Evolutionary conservation across 2,888 invertebrate species (phyloP), one percentile per base, ranked within the genome.

Genomic region (Neoascia interrupta): DNA sequence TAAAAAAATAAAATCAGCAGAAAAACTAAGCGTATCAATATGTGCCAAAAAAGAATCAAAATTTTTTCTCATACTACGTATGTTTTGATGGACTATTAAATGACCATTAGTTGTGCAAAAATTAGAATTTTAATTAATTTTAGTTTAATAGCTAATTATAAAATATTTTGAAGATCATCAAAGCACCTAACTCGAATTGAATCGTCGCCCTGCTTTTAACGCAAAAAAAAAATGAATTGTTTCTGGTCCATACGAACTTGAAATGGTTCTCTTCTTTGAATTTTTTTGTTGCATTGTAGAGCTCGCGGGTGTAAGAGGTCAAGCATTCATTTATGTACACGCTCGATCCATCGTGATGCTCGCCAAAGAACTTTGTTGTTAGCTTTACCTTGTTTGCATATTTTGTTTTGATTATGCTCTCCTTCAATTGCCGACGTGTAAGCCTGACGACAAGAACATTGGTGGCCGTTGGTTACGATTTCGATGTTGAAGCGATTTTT

Each of bases 61-160:
- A 19, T 53, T 64, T 53, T 23, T 18, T 41, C 56, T 49, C 56
- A 68, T 49, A 15, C 68, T 58, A 19, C 64, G 54, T 16, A 66
- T 37, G 18, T 66, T 66, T 45, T 66, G 54, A 34, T 66, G 54
- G 13, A 53, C 43, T 34, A 41, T 21, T 11, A 43, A 18, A n/a
- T n/a, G n/a, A n/a, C n/a, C n/a, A n/a, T n/a, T n/a, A n/a, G n/a
- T n/a, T 13, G 53, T 41, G 36, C 54, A 45, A 23, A 5, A 0
- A 11, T 11, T 15, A 26, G 34, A 16, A 34, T 11, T 51, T 19
- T 5, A 3, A 53, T 43, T 51, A 31, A 18, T 53, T 31, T 53
- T 15, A 26, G 19, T 26, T n/a, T n/a, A n/a, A n/a, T 37, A 18
- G 23, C 18, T 11, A 47, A 28, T n/a, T 10, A 16, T 23, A 18